Evolutionary conservation across 2,797 vertebrate genomes (phyloP).

Genomic region (Buphagus erythrorhynchus): DNA sequence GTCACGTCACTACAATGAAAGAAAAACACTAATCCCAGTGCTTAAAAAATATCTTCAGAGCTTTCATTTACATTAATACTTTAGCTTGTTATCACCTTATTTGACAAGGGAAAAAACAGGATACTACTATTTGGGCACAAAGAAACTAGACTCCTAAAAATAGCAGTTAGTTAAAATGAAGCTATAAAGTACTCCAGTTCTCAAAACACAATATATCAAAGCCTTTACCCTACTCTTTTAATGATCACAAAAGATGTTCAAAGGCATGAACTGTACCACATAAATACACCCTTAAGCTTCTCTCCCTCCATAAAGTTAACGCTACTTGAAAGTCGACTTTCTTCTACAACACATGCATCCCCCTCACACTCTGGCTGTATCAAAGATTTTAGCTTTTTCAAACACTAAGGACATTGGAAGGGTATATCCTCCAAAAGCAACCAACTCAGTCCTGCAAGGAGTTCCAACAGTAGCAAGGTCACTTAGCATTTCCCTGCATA

Average conservation of each 20-base stretch:
- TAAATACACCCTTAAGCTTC: neutral
- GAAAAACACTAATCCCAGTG: neutral
- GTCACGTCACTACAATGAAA: neutral
- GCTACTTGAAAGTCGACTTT: neutral
- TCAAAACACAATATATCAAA: conserved; percentile 4
- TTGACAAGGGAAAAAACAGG: neutral
- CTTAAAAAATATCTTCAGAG: neutral
- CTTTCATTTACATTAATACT: neutral
- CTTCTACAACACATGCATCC: neutral
- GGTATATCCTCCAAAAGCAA: neutral
- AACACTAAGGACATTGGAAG: neutral
- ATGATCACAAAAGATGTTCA: conserved; percentile 14
- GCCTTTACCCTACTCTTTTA: neutral
- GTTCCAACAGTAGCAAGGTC: neutral
- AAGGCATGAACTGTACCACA: neutral
- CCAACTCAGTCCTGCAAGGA: neutral
- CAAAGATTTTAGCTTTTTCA: neutral
- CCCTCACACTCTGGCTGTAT: neutral
- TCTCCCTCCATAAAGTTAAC: neutral
- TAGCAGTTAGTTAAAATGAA: neutral
- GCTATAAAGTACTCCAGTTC: neutral
- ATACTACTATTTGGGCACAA: neutral
- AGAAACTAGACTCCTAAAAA: neutral
- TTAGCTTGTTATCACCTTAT: neutral
- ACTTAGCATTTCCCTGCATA: neutral